phyloP scores from a whole-genome alignment of 2,888 invertebrate genomes.

The Minunthozetes semirufus region DNA sequence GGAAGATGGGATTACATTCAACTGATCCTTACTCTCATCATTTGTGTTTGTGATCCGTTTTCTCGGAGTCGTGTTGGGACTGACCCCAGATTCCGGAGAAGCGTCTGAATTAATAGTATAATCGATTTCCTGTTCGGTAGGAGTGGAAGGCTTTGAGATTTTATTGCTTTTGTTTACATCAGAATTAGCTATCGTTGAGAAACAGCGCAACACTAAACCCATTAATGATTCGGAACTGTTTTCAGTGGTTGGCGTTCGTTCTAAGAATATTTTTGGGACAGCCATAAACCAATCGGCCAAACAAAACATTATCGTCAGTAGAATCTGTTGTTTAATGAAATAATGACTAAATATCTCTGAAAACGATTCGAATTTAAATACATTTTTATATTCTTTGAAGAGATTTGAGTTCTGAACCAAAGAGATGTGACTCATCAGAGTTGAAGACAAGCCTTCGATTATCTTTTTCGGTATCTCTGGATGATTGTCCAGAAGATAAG shows the following conservation, averaged over 20 bases:
- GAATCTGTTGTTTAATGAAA: slow-evolving; percentile 47
- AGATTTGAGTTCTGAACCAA: slow-evolving; percentile 27
- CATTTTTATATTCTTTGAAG: slow-evolving; percentile 36
- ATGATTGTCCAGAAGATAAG: slow-evolving; percentile 62
- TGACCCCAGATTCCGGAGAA: slow-evolving; percentile 2
- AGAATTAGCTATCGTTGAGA: background rate
- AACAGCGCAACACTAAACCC: slow-evolving; percentile 8
- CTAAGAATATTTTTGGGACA: slow-evolving; percentile 53
- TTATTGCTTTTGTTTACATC: background rate
- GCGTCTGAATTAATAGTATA: slow-evolving; percentile 2
- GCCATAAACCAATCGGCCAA: slow-evolving; percentile 90
- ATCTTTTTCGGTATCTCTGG: slow-evolving; percentile 64
- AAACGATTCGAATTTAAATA: background rate
- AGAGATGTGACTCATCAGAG: slow-evolving; percentile 30
- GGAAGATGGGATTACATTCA: background rate
- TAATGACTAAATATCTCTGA: background rate
- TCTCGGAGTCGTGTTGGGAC: background rate
- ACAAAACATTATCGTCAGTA: slow-evolving; percentile 73
- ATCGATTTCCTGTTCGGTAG: slow-evolving; percentile 15
- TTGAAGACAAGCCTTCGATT: slow-evolving; percentile 51
- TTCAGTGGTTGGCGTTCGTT: background rate
- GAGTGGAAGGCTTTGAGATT: background rate
- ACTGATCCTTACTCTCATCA: background rate
- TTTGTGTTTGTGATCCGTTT: background rate
- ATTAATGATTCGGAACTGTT: slow-evolving; percentile 15